Percentiles rank a stretch among this genome's conserved stretches.
These are phyloP conservation scores for Drosophila seguyi DNA, from an alignment of 1,140 invertebrate genomes.

Conservation along the genomic window DNA sequence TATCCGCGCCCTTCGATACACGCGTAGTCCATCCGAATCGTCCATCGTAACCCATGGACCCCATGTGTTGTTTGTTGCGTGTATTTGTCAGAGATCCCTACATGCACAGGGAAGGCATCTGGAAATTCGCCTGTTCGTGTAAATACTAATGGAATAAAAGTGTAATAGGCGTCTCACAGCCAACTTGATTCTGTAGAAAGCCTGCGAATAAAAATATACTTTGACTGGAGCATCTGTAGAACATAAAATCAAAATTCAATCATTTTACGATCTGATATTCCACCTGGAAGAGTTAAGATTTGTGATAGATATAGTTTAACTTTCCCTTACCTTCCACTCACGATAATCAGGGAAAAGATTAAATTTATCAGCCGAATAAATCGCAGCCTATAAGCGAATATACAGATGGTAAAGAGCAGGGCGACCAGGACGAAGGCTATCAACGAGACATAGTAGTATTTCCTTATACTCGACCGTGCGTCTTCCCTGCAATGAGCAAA, in stretches of 20 bases:
- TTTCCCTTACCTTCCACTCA: constrained; percentile 13
- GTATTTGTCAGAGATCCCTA: constrained; percentile 3
- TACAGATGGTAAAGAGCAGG: constrained; percentile 23
- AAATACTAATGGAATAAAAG: background rate
- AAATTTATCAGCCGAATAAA: constrained; percentile 26
- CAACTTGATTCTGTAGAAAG: constrained; percentile 9
- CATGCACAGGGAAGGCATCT: background rate
- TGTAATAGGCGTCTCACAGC: constrained; percentile 7
- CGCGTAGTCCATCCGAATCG: background rate
- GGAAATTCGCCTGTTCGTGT: too few species aligned
- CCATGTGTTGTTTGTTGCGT: background rate
- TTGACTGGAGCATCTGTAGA: background rate
- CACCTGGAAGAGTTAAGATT: constrained; percentile 18
- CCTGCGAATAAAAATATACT: background rate
- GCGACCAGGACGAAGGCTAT: constrained; percentile 36
- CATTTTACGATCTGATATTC: constrained; percentile 41
- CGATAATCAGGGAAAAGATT: constrained; percentile 34
- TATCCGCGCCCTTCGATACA: constrained; percentile 33
- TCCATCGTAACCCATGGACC: constrained; percentile 25
- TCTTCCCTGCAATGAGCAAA: constrained; percentile 1
- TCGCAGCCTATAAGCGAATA: constrained; percentile 50
- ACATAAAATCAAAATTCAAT: background rate
- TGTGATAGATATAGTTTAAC: background rate
- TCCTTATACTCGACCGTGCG: background rate
- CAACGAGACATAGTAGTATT: constrained; percentile 20